Conservation (phyloP, 2,113 vertebrate species). For the Sapayoa aenigma region DNA sequence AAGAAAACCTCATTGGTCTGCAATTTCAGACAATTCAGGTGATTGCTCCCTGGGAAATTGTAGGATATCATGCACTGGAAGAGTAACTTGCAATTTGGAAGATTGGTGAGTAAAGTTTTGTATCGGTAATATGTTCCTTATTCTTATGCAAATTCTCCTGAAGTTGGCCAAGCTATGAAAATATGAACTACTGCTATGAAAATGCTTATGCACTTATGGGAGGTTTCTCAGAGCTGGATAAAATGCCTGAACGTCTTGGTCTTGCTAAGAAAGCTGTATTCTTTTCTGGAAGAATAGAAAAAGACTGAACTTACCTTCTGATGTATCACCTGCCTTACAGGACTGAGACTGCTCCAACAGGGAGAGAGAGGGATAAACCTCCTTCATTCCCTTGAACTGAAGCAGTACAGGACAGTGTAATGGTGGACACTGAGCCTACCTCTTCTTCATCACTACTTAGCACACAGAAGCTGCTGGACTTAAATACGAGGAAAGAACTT, state of each 20-base stretch:
- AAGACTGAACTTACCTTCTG: neutral
- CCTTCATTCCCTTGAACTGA: neutral
- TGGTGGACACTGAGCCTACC: rapidly evolving
- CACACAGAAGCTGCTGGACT: neutral
- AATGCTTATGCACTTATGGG: neutral
- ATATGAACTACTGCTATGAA: neutral
- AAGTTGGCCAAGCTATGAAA: neutral
- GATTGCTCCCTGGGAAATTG: neutral
- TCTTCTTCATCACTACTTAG: neutral
- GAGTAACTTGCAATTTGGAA: neutral
- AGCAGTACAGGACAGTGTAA: neutral
- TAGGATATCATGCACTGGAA: neutral
- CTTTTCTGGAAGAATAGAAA: too few species aligned
- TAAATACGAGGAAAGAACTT: neutral
- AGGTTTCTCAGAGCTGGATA: neutral
- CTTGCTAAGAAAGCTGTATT: neutral
- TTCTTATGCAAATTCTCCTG: neutral
- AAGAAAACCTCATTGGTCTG: neutral
- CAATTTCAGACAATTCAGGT: neutral
- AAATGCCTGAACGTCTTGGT: neutral
- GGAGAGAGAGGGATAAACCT: neutral
- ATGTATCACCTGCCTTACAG: neutral
- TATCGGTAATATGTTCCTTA: neutral
- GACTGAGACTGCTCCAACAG: neutral
- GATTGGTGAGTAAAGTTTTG: neutral